Evolutionary conservation across 2,113 vertebrate species (phyloP).

Genomic region (Cathartes aura): DNA sequence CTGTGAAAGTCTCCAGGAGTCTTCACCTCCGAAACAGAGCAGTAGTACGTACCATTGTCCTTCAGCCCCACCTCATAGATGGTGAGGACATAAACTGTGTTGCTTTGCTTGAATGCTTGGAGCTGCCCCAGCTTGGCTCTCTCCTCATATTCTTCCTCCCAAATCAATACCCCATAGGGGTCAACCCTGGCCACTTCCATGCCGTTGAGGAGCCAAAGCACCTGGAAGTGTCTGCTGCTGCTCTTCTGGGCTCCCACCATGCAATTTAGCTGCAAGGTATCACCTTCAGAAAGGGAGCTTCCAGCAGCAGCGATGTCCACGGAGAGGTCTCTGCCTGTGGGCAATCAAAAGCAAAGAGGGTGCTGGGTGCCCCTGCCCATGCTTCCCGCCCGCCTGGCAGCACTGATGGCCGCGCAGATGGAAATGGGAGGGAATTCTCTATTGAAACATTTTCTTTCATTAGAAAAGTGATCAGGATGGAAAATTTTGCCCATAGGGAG

Average conservation of each 20-base stretch:
- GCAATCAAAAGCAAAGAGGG: conserved; percentile 24
- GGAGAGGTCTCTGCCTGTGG: conserved; percentile 62
- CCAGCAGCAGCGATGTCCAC: conserved; percentile 55
- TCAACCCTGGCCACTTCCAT: conserved; percentile 73
- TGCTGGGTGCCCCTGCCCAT: neutral
- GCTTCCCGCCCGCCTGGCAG: neutral
- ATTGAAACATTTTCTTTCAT: neutral
- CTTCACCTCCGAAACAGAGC: conserved; percentile 75
- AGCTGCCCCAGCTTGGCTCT: conserved; percentile 74
- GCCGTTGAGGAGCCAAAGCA: conserved; percentile 74
- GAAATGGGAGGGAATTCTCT: neutral
- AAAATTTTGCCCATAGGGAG: neutral
- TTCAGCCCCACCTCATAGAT: conserved; percentile 68
- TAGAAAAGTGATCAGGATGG: neutral
- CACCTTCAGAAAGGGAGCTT: conserved; percentile 69
- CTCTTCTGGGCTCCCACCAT: conserved; percentile 40
- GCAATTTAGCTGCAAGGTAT: conserved; percentile 76
- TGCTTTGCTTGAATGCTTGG: conserved; percentile 63
- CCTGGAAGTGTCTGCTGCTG: conserved; percentile 68
- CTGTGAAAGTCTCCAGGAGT: neutral
- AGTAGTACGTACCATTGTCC: conserved; percentile 81
- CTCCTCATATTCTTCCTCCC: conserved; percentile 43
- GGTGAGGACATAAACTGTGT: conserved; percentile 72
- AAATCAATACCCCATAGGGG: conserved; percentile 72
- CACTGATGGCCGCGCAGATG: neutral